Evolutionary conservation across 2,113 vertebrate genomes (phyloP).

Genomic region (Amblyopsis rosae): DNA sequence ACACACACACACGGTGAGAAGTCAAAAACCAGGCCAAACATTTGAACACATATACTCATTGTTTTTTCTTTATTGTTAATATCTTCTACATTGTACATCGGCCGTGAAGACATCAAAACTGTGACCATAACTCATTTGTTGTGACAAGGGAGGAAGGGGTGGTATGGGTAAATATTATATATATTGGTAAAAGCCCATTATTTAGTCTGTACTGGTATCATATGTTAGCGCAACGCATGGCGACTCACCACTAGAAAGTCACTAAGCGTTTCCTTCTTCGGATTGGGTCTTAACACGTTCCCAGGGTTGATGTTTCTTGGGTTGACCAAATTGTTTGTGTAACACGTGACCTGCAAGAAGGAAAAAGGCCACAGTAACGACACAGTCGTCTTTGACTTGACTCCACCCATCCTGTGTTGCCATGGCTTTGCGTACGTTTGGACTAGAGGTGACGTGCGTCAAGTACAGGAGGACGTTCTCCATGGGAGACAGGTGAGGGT

Average conservation of each 20-base stretch:
- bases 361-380: neutral
- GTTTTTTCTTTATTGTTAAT: no score
- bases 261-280: conserved; percentile 79
- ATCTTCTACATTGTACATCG: no score
- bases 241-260: conserved; percentile 82
- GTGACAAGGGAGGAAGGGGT: no score
- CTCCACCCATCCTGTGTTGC: no score
- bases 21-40: neutral
- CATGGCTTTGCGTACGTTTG: conserved; percentile 69
- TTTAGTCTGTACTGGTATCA: no score
- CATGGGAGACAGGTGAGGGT: conserved; percentile 76
- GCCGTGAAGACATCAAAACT: no score
- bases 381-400: neutral
- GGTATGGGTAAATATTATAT: no score
- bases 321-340: conserved; percentile 64
- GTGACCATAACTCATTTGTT: no score
- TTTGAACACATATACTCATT: neutral
- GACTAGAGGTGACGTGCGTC: conserved; percentile 74
- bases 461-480: conserved; percentile 85
- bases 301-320: conserved; percentile 64
- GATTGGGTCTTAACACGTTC: conserved; percentile 24
- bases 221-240: neutral
- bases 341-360: conserved; percentile 79
- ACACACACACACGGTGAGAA: neutral
- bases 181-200: no score